Evolutionary conservation across 1,140 invertebrate genomes (phyloP), one percentile per base, ranked within the genome.

Genomic region (Sycophaga agraensis): DNA sequence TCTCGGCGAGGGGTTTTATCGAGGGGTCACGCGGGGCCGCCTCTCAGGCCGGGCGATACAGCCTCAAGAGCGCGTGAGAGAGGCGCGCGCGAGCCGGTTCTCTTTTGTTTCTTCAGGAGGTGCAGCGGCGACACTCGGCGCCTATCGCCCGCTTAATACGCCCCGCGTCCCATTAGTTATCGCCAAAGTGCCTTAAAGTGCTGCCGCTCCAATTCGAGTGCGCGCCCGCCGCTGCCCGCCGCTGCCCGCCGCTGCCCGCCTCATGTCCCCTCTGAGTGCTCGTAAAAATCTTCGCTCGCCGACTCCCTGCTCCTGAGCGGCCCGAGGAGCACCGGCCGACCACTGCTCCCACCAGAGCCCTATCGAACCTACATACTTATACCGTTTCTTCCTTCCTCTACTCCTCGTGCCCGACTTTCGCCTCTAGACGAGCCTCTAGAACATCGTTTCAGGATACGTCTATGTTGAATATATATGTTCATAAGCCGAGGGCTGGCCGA

Each of bases 161-260:
- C 11, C 19, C n/a, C 19, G 21, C 14, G 43, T 35, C 14, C 69
- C 70, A 72, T 70, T 73, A 72, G 68, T 71, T 70, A 71, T 73
- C 70, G 65, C 63, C 48, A 65, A 70, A 70, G 61, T 51, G 59
- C 58, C 51, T 65, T 59, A 64, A 64, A 66, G 64, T 63, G n/a
- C n/a, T 31, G 55, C 37, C 54, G 46, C 56, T 57, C 28, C 43
- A 53, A 46, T 62, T 54, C 24, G 34, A n/a, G n/a, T n/a, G n/a
- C n/a, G n/a, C n/a, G n/a, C n/a, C 35, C 19, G 22, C 19, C 16
- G 12, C 45, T 40, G 14, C 22, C 19, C 19, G 12, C 19, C 31
- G 8, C 11, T 12, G 46, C n/a, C 24, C 19, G n/a, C 26, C 45
- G 9, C 11, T 28, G 6, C 7, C 22, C 9, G 43, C 22, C 28